phyloP scores from a whole-genome alignment of 2,113 vertebrate genomes.

The Isichthys henryi region DNA sequence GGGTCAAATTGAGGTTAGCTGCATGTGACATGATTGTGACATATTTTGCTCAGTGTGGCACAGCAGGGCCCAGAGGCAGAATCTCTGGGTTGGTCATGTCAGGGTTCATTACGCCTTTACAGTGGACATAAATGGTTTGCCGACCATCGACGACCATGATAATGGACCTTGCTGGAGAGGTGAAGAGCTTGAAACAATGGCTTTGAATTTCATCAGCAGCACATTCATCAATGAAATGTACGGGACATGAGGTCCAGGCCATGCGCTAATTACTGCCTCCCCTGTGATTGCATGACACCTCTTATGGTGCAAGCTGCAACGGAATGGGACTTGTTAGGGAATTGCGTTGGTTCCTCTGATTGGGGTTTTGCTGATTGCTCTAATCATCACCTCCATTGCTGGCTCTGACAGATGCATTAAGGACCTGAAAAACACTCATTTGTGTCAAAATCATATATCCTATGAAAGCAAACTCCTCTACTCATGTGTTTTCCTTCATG shows the following conservation, averaged over 20 bases:
- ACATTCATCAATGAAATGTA: neutral
- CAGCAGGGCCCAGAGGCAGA: neutral
- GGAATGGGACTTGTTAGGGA: constrained; percentile 47
- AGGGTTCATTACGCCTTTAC: neutral
- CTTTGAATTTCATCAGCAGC: neutral
- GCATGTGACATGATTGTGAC: neutral
- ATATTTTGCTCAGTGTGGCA: neutral
- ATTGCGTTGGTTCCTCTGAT: constrained; percentile 37
- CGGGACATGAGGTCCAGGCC: neutral
- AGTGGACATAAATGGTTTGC: neutral
- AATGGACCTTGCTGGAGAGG: neutral
- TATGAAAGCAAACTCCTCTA: neutral
- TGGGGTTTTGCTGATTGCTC: constrained; percentile 51
- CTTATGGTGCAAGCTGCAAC: constrained; percentile 47
- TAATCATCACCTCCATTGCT: constrained; percentile 43
- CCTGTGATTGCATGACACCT: constrained; percentile 37
- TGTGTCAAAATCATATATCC: neutral
- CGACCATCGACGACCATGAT: neutral
- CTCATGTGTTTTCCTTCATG: too few species aligned
- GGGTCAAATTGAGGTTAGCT: neutral
- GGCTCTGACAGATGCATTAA: neutral
- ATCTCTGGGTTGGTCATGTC: neutral
- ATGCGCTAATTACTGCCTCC: constrained; percentile 40
- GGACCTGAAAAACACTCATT: neutral
- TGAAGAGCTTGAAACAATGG: neutral